These are phyloP conservation scores for Eupithecia abbreviata DNA, from an alignment of 2,888 invertebrate species.

Conservation along the genomic window DNA sequence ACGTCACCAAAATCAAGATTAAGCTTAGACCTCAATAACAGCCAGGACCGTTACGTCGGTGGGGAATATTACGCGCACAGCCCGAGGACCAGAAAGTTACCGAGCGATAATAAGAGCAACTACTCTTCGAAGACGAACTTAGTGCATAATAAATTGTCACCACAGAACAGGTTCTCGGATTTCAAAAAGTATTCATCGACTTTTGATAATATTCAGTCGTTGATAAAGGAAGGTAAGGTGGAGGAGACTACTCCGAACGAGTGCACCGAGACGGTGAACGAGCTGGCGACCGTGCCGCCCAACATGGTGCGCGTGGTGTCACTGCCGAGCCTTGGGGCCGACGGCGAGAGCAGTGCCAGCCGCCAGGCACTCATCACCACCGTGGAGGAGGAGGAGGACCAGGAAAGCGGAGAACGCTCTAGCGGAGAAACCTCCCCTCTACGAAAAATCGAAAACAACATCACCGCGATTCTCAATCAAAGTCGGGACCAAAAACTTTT, in stretches of 20 bases:
- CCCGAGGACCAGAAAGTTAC: conserved; percentile 76
- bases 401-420: conserved; percentile 85
- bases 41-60: conserved; percentile 74
- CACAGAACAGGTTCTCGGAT: conserved; percentile 84
- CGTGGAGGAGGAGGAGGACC: conserved; percentile 88
- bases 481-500: conserved; percentile 82
- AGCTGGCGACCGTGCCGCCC: conserved; percentile 85
- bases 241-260: conserved; percentile 80
- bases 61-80: conserved; percentile 79
- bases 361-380: conserved; percentile 87
- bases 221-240: conserved; percentile 88
- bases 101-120: conserved; percentile 67
- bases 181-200: conserved; percentile 89
- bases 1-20: conserved; percentile 85
- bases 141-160: conserved; percentile 77
- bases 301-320: conserved; percentile 88
- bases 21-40: conserved; percentile 85
- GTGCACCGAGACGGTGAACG: conserved; percentile 84
- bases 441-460: conserved; percentile 88
- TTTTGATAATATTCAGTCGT: conserved; percentile 89
- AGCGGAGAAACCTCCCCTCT: conserved; percentile 87
- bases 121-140: conserved; percentile 61
- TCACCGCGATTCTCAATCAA: conserved; percentile 87
- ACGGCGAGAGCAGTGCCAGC: conserved; percentile 81
- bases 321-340: conserved; percentile 85